These are phyloP conservation scores for Phocoena phocoena DNA, from an alignment of 2,113 vertebrate species.

Conservation along the genomic window DNA sequence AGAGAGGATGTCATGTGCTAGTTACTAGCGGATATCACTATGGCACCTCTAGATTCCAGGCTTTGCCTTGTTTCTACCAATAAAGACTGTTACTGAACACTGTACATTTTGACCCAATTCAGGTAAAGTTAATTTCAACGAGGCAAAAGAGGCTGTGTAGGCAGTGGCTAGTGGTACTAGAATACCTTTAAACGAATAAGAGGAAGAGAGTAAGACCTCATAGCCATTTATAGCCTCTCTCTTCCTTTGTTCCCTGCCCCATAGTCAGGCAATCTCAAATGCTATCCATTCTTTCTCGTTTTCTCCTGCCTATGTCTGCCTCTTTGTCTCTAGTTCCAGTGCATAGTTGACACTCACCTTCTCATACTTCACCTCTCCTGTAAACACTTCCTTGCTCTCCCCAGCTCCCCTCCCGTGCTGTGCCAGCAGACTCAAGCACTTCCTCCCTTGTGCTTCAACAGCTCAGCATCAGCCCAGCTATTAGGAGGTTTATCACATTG, in stretches of 20 bases:
- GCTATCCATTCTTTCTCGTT: background rate
- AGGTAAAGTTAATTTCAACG: background rate
- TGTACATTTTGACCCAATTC: background rate
- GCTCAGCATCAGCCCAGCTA: background rate
- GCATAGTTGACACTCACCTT: background rate
- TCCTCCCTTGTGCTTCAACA: background rate
- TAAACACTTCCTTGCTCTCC: background rate
- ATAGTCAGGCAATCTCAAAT: background rate
- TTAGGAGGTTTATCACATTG: background rate
- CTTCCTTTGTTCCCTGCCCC: background rate
- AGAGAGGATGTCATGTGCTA: background rate
- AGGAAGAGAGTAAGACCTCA: background rate
- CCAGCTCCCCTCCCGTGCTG: background rate
- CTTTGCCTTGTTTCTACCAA: background rate
- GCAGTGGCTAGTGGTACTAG: background rate
- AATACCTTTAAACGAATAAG: background rate
- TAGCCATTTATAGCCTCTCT: background rate
- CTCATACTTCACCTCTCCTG: background rate
- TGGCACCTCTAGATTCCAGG: background rate
- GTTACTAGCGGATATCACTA: background rate
- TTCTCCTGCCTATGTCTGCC: background rate
- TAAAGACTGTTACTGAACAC: background rate
- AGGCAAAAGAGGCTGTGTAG: background rate
- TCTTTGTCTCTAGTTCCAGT: background rate
- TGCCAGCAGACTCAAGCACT: background rate